Percentiles rank a stretch among this genome's conserved stretches.
phyloP scores from a whole-genome alignment of 2,888 invertebrate species.

The Yponomeuta sedellus region DNA sequence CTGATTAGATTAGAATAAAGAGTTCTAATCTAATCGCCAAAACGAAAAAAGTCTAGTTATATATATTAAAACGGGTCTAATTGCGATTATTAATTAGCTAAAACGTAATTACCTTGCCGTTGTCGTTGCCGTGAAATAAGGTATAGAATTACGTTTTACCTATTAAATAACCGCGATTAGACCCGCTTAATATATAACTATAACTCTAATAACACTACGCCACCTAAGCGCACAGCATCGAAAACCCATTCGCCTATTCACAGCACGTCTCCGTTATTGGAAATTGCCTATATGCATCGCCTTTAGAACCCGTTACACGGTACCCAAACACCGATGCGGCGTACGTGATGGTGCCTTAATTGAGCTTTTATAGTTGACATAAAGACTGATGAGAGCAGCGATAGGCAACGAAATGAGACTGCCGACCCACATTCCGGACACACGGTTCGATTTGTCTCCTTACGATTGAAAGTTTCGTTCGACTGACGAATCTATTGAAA shows the following conservation, averaged over 20 bases:
- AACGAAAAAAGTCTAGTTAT: no score
- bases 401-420: conserved; percentile 37
- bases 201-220: not conserved
- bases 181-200: no score
- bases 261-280: conserved; percentile 13
- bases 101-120: no score
- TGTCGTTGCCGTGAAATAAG: no score
- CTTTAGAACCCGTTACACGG: conserved; percentile 17
- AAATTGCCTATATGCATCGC: conserved; percentile 12
- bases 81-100: no score
- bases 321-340: conserved; percentile 23
- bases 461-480: conserved; percentile 15
- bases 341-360: conserved; percentile 45
- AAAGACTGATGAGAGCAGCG: conserved; percentile 46
- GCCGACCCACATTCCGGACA: conserved; percentile 33
- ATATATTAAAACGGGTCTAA: no score
- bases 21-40: no score
- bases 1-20: no score
- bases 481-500: not conserved
- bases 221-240: not conserved
- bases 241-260: conserved; percentile 3
- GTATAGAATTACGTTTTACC: no score
- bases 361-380: conserved; percentile 54
- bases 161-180: no score
- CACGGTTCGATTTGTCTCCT: conserved; percentile 29